phyloP scores from a whole-genome alignment of 2,797 vertebrate genomes.

The Lepus oiostolus region DNA sequence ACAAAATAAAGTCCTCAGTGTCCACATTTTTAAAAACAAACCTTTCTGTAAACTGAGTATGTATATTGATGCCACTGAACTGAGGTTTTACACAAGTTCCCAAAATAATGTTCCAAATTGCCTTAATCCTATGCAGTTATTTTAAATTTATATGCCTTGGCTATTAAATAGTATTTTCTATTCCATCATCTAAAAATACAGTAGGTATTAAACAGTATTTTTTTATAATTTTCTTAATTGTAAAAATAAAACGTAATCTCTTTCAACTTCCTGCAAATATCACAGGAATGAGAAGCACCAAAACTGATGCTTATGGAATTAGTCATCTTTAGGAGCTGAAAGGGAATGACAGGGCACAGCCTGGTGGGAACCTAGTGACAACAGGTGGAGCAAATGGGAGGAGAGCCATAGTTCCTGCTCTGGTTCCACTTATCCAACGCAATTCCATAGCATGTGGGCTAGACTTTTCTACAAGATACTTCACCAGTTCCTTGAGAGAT shows the following conservation, averaged over 20 bases:
- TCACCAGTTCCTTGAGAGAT: not conserved
- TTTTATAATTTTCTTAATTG: not conserved
- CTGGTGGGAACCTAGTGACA: not conserved
- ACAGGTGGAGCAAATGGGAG: not conserved
- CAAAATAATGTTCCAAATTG: conserved; percentile 39
- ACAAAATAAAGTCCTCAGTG: not conserved
- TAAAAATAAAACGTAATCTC: not conserved
- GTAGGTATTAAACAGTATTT: not conserved
- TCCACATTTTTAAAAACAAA: conserved; percentile 22
- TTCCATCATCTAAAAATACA: not conserved
- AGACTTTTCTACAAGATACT: not conserved
- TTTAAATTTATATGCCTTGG: not conserved
- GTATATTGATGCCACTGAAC: not conserved
- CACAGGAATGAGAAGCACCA: not conserved
- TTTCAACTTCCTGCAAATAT: not conserved
- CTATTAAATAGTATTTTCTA: not conserved
- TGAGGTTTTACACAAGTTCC: not conserved
- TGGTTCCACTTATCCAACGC: not conserved
- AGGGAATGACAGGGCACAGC: not conserved
- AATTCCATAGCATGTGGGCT: not conserved
- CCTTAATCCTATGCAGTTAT: not conserved
- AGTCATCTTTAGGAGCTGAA: not conserved
- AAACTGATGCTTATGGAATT: conserved; percentile 2
- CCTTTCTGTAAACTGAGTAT: not conserved
- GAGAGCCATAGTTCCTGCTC: not conserved